Evolutionary conservation across 2,797 vertebrate genomes (phyloP).

Genomic region (Phrynocephalus vlangalii): DNA sequence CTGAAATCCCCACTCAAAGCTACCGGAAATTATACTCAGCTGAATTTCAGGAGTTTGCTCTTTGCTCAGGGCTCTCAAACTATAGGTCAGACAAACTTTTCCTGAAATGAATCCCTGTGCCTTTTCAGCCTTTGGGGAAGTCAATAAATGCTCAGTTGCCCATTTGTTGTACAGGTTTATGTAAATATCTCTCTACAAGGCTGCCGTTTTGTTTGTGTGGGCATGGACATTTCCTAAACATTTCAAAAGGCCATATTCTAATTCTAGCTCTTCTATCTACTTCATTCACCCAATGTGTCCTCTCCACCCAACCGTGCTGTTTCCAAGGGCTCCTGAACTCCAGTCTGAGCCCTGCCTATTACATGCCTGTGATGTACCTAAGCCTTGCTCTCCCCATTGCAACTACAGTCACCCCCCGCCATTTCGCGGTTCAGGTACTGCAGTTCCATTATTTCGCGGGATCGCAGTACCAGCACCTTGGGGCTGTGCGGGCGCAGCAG

Average conservation of each 20-base stretch:
- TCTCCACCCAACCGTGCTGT: neutral
- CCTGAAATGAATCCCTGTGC: conserved; percentile 1
- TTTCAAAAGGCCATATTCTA: neutral
- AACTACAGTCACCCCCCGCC: neutral
- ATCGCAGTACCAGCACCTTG: too few relatives aligned
- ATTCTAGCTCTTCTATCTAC: neutral
- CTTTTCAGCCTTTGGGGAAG: too few relatives aligned
- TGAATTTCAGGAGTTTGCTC: conserved; percentile 13
- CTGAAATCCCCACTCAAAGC: conserved; percentile 16
- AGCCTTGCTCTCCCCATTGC: neutral
- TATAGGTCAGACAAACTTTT: neutral
- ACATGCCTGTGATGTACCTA: neutral
- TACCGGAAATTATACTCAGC: conserved; percentile 20
- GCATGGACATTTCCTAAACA: neutral
- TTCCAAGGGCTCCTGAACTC: neutral
- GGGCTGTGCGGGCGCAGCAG: too few relatives aligned
- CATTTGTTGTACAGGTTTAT: neutral
- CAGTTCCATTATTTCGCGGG: too few relatives aligned
- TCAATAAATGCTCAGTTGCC: neutral
- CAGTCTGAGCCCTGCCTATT: too few relatives aligned
- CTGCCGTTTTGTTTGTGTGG: neutral
- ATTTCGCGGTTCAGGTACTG: too few relatives aligned
- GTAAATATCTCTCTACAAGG: neutral
- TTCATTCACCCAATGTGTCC: neutral
- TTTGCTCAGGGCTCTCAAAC: neutral